Evolutionary conservation across 2,888 invertebrate genomes (phyloP).

Genomic region (Lampropteryx suffumata): DNA sequence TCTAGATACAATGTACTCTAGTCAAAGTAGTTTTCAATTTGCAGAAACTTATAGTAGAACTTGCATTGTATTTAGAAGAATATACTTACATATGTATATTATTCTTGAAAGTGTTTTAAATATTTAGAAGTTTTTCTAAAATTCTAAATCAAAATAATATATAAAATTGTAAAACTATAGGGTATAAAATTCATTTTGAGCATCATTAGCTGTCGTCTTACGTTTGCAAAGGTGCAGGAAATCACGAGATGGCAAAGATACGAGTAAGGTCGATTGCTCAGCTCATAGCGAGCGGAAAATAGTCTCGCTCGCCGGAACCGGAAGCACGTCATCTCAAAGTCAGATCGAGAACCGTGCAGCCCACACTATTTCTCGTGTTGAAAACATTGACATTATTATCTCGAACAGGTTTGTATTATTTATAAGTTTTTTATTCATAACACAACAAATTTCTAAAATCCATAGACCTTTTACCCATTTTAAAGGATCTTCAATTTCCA

Average conservation of each 20-base stretch:
- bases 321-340: constrained; percentile 50
- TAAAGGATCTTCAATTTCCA: not conserved
- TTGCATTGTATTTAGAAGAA: too few relatives aligned
- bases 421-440: too few relatives aligned
- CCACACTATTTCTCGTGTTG: constrained; percentile 5
- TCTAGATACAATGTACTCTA: too few relatives aligned
- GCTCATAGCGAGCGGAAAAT: constrained; percentile 39
- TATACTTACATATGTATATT: too few relatives aligned
- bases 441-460: too few relatives aligned
- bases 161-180: too few relatives aligned
- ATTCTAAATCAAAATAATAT: too few relatives aligned
- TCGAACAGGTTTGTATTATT: not conserved
- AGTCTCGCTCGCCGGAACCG: constrained; percentile 45
- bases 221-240: constrained; percentile 40
- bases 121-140: too few relatives aligned
- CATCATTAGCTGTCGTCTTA: not conserved
- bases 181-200: not conserved
- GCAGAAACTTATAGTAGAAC: too few relatives aligned
- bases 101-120: too few relatives aligned
- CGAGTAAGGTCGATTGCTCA: constrained; percentile 39
- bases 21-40: too few relatives aligned
- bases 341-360: constrained; percentile 42
- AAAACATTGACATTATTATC: not conserved
- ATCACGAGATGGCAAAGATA: constrained; percentile 43
- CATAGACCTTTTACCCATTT: not conserved